Evolutionary conservation across 2,888 invertebrate genomes (phyloP).

Genomic region (Pristionchus maxplancki): DNA sequence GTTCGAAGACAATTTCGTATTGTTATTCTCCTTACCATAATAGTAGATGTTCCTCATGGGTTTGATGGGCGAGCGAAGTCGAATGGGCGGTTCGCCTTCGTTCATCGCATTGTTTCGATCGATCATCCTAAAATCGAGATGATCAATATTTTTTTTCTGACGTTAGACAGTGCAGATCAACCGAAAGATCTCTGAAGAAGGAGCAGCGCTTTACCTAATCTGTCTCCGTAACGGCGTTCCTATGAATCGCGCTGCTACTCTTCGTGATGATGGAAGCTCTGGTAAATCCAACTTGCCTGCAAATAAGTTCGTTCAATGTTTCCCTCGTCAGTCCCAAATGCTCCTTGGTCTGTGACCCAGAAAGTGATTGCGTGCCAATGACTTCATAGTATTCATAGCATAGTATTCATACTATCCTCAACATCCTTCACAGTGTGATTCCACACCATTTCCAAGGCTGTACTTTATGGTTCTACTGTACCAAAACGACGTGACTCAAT

Average conservation of each 20-base stretch:
- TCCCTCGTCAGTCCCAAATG: no score
- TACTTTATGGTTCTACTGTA: not conserved
- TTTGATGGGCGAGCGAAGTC: not conserved
- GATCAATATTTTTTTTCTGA: no score
- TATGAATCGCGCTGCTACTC: slow-evolving; percentile 18
- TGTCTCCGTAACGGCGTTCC: slow-evolving; percentile 34
- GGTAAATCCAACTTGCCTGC: not conserved
- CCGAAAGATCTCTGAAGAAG: no score
- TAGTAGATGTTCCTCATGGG: slow-evolving; percentile 38
- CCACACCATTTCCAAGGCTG: slow-evolving; percentile 12
- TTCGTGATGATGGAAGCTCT: not conserved
- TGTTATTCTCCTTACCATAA: slow-evolving; percentile 43
- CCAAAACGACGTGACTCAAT: not conserved
- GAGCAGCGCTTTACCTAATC: slow-evolving; percentile 28
- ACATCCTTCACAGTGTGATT: not conserved
- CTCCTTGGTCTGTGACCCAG: no score
- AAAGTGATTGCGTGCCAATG: no score
- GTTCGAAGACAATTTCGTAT: not conserved
- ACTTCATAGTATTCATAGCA: not conserved
- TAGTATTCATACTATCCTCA: not conserved
- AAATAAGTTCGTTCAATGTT: not conserved
- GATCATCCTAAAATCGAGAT: slow-evolving; percentile 23
- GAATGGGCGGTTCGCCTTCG: not conserved
- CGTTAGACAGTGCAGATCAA: no score
- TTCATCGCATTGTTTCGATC: not conserved